Evolutionary conservation across 2,888 invertebrate species (phyloP).

Genomic region (Drosophila leonis): DNA sequence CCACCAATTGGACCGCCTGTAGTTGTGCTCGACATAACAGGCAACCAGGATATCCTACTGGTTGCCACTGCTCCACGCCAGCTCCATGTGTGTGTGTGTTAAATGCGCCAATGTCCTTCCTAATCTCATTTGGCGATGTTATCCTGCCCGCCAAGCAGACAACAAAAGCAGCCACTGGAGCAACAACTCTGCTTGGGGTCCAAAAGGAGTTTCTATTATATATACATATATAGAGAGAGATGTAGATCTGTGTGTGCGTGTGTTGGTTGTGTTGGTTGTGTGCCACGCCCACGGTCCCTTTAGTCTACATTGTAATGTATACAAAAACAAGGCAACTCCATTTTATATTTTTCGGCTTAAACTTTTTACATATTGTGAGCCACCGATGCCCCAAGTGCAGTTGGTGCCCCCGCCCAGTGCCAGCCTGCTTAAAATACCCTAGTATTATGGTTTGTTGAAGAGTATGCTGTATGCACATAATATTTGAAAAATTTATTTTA

Average conservation of each 20-base stretch:
- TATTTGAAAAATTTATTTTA: not conserved
- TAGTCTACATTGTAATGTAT: slow-evolving; percentile 19
- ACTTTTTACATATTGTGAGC: slow-evolving; percentile 71
- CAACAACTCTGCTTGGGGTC: slow-evolving; percentile 47
- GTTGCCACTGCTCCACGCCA: slow-evolving; percentile 40
- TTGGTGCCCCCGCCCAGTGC: not conserved
- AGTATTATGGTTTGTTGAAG: not conserved
- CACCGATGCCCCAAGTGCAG: slow-evolving; percentile 23
- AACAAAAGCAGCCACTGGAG: slow-evolving; percentile 51
- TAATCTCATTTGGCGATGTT: slow-evolving; percentile 82
- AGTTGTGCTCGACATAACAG: slow-evolving; percentile 69
- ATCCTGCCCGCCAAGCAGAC: slow-evolving; percentile 64
- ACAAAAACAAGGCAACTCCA: slow-evolving; percentile 62
- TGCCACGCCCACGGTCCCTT: slow-evolving; percentile 6
- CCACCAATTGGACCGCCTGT: slow-evolving; percentile 56
- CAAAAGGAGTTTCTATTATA: slow-evolving; percentile 48
- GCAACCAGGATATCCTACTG: slow-evolving; percentile 77
- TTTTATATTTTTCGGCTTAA: slow-evolving; percentile 59
- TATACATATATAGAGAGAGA: no score
- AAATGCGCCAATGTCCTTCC: slow-evolving; percentile 83
- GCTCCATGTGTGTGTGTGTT: slow-evolving; percentile 52
- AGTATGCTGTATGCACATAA: not conserved
- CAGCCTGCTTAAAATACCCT: slow-evolving; percentile 36
- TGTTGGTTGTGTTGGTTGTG: not conserved
- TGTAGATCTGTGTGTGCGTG: not conserved